Base-by-base conservation (phyloP, 2,113 vertebrate genomes). In the Alosa alosa region DNA sequence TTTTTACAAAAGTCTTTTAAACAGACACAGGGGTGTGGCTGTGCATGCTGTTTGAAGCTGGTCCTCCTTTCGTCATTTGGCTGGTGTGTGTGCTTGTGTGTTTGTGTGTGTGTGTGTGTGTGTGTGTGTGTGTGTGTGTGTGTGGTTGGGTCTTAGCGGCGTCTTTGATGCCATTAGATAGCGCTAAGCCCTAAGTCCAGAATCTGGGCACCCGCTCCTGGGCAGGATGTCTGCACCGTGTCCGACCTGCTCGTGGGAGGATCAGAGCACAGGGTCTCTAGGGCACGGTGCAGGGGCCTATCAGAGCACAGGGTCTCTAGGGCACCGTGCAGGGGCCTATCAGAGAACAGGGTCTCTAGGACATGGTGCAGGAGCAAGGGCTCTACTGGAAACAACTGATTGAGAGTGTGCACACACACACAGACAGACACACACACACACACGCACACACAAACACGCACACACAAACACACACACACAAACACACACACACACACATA, bases 151-250 rank as follows among this genome's bases (percentile, higher is more conserved):
- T 64, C 81, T 45, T 47, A 17, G 31, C 49, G 81, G 41, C 36
- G 60, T n/a, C 89, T 90, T 90, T 91, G 90, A 86, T 84, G 89
- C 82, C 84, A 86, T 85, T 57, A 85, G 85, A 84, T 88, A 78
- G 31, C 31, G 31, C 31, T 31, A 86, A 44, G 41, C 90, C 83
- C 87, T 86, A 84, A 86, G 83, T 17, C 68, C 68, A 55, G 60
- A 89, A 93, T 93, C 92, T 82, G 86, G 60, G 68, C 85, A 49
- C 57, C 47, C 31, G 83, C 81, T 84, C 52, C 86, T 52, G 11
- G 75, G 5, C 89, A 91, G 92, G 90, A 92, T 88, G 90, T 88
- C 90, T 92, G 90, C 52, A 87, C 88, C 86, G 64, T 86, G 87
- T 93, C 91, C 83, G 52, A 31, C 83, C 55, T 55, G 45, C 82